A percentile compares a stretch with the other conserved stretches of the same genome.
Conservation (phyloP, 2,113 vertebrate species). For the Calyptomena viridis region DNA sequence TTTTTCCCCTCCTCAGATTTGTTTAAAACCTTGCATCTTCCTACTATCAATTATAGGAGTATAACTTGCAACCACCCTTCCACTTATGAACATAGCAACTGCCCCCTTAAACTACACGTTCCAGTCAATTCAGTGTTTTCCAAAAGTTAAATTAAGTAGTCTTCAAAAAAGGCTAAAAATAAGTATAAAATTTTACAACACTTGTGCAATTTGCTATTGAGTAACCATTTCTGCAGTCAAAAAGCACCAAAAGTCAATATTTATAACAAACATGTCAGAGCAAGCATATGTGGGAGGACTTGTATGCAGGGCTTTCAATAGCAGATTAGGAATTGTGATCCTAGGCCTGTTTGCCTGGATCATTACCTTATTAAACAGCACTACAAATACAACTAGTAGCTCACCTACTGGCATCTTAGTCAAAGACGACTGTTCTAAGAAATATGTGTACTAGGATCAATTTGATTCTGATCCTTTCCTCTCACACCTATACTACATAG, state of each 20-base stretch:
- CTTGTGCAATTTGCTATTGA: not conserved
- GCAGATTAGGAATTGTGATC: not conserved
- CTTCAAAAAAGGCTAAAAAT: not conserved
- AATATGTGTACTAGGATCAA: accelerated
- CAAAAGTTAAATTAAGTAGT: not conserved
- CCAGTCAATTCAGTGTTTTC: not conserved
- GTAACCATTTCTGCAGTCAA: not conserved
- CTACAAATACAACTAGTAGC: not conserved
- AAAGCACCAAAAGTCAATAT: not conserved
- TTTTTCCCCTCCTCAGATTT: not conserved
- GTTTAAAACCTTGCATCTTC: not conserved
- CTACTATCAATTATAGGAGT: not conserved
- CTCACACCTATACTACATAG: not conserved
- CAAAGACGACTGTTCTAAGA: not conserved
- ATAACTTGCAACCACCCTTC: not conserved
- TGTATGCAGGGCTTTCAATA: not conserved
- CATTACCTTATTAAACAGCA: not conserved
- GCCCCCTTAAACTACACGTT: not conserved
- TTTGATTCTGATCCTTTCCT: not conserved
- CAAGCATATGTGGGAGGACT: not conserved
- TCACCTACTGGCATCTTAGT: not conserved
- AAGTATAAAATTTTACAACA: not conserved
- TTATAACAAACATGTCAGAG: not conserved
- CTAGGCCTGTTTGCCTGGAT: not conserved
- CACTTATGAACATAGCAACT: not conserved